A percentile compares a stretch with the other conserved stretches of the same genome.
These are phyloP conservation scores for Prionailurus bengalensis DNA, from an alignment of 2,113 vertebrate species.

Conservation along the genomic window DNA sequence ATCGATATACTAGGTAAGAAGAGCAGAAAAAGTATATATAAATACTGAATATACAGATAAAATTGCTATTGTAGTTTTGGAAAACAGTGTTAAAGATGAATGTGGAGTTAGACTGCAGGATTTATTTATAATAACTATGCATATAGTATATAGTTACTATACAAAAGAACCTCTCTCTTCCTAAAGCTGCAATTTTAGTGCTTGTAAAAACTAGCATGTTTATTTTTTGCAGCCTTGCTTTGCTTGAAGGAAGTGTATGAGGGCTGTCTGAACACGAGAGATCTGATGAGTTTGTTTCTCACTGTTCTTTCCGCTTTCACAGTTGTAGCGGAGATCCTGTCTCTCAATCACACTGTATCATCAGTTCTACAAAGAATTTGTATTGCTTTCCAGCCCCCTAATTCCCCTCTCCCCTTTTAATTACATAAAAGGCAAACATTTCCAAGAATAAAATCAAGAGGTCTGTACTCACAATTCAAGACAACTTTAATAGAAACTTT, in stretches of 20 bases:
- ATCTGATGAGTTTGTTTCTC: not conserved
- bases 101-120: not conserved
- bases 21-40: not conserved
- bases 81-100: slow-evolving; percentile 27
- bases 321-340: not conserved
- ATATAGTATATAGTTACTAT: not conserved
- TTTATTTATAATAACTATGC: not conserved
- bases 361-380: not conserved
- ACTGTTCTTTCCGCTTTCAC: not conserved
- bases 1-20: not conserved
- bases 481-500: not conserved
- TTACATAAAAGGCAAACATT: slow-evolving; percentile 34
- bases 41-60: slow-evolving; percentile 16
- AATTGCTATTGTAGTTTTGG: slow-evolving; percentile 2
- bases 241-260: not conserved
- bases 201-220: not conserved
- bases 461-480: slow-evolving; percentile 33
- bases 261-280: not conserved
- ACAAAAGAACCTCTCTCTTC: slow-evolving; percentile 49
- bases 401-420: not conserved
- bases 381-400: not conserved
- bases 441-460: slow-evolving; percentile 52
- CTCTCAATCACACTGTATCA: slow-evolving; percentile 15
- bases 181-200: slow-evolving; percentile 3
- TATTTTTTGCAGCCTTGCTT: slow-evolving; percentile 37